phyloP scores from a whole-genome alignment of 1,140 invertebrate genomes.

The Anastrepha obliqua region DNA sequence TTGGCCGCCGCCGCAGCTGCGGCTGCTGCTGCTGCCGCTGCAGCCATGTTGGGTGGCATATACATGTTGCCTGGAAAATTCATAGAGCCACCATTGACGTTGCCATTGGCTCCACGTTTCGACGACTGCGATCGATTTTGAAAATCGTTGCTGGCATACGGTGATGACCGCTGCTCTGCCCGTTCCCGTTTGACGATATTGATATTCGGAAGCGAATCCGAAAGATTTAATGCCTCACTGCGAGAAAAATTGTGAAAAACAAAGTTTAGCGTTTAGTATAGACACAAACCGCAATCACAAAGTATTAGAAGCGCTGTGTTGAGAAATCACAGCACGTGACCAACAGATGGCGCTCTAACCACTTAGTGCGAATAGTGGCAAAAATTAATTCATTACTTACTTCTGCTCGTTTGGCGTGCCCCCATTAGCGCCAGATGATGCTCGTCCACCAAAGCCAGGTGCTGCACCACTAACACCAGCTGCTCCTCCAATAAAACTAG shows the following conservation, averaged over 20 bases:
- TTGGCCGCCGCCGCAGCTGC: constrained; percentile 67
- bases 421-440: constrained; percentile 76
- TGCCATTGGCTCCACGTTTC: constrained; percentile 75
- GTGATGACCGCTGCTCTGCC: constrained; percentile 75
- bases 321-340: neutral
- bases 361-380: neutral
- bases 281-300: neutral
- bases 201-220: constrained; percentile 77
- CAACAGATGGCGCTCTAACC: neutral
- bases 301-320: constrained; percentile 55
- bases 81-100: constrained; percentile 53
- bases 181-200: constrained; percentile 79
- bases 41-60: constrained; percentile 72
- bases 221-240: constrained; percentile 80
- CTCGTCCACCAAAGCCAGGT: constrained; percentile 68
- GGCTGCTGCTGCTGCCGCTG: constrained; percentile 68
- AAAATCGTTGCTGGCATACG: constrained; percentile 64
- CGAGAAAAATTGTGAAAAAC: constrained; percentile 52
- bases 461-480: neutral
- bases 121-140: constrained; percentile 76
- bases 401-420: neutral
- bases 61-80: constrained; percentile 71
- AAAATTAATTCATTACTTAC: constrained; percentile 12
- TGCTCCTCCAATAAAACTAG: constrained; percentile 59
- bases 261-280: constrained; percentile 9